These are phyloP conservation scores for Trididemnum clinides DNA, from an alignment of 23 tunicate species.

Conservation along the genomic window DNA sequence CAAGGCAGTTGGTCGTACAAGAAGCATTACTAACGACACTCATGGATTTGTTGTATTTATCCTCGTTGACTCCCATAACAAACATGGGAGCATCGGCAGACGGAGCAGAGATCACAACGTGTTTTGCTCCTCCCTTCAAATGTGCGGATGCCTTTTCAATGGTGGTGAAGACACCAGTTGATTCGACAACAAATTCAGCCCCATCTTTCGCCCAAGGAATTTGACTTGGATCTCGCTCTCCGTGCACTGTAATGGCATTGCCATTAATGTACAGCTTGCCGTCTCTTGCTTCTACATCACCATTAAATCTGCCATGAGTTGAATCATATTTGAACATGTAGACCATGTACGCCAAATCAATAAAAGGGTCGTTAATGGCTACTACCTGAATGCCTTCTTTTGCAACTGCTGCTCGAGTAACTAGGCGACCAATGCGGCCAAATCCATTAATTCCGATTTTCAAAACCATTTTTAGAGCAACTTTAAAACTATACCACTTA, in stretches of 20 bases:
- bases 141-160: slow-evolving; percentile 93
- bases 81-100: slow-evolving; percentile 99
- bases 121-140: slow-evolving; percentile 91
- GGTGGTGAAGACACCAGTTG: slow-evolving; percentile 99
- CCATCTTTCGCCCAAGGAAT: slow-evolving; percentile 86
- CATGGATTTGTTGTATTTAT: slow-evolving; percentile 69
- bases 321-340: slow-evolving; percentile 99
- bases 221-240: slow-evolving; percentile 79
- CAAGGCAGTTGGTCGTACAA: slow-evolving; percentile 99
- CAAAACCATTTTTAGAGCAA: slow-evolving; percentile 47
- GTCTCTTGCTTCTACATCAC: slow-evolving; percentile 48
- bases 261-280: slow-evolving; percentile 92
- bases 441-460: slow-evolving; percentile 98
- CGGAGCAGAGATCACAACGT: slow-evolving; percentile 98
- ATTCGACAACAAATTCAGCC: slow-evolving; percentile 95
- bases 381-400: slow-evolving; percentile 61
- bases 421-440: slow-evolving; percentile 98
- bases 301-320: slow-evolving; percentile 94
- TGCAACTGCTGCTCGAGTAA: slow-evolving; percentile 79
- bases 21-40: slow-evolving; percentile 97
- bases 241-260: slow-evolving; percentile 69
- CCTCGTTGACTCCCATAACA: slow-evolving; percentile 98
- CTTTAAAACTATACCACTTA: too few species aligned
- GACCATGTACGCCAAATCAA: slow-evolving; percentile 95
- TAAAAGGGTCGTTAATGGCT: slow-evolving; percentile 97